Conservation (phyloP, 2,113 vertebrate species). For the Columba livia region DNA sequence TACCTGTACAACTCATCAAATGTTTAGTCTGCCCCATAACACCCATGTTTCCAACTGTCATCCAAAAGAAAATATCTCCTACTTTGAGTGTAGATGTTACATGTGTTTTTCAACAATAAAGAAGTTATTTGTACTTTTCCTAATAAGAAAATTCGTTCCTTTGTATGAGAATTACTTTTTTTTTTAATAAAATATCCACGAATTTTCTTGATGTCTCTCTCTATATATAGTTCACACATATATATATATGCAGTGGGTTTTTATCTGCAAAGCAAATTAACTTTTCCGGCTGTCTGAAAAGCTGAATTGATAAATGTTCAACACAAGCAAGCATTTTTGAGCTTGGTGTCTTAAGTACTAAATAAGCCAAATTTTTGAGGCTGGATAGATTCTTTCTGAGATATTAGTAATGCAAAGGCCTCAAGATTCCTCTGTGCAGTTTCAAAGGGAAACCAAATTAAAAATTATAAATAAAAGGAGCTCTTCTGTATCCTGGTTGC, state of each 20-base stretch:
- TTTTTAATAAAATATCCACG: background rate
- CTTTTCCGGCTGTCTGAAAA: background rate
- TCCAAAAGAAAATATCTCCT: background rate
- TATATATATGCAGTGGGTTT: background rate
- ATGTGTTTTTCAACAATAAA: background rate
- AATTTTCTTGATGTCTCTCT: background rate
- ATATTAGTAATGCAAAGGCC: background rate
- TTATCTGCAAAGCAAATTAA: background rate
- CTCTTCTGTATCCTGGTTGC: background rate
- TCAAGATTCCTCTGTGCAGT: background rate
- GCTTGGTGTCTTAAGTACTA: background rate
- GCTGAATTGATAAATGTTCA: background rate
- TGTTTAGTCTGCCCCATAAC: background rate
- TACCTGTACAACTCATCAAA: background rate
- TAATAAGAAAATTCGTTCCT: background rate
- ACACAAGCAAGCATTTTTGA: background rate
- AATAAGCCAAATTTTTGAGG: background rate
- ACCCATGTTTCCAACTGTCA: background rate
- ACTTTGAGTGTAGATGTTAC: background rate
- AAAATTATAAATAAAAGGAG: background rate
- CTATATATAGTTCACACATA: background rate
- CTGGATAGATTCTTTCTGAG: background rate
- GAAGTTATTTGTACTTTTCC: background rate
- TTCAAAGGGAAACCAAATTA: background rate
- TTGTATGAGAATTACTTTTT: background rate